Percentiles rank a stretch among this genome's conserved stretches.
Conservation (phyloP, 2,113 vertebrate species). For the Trematocara stigmaticum region DNA sequence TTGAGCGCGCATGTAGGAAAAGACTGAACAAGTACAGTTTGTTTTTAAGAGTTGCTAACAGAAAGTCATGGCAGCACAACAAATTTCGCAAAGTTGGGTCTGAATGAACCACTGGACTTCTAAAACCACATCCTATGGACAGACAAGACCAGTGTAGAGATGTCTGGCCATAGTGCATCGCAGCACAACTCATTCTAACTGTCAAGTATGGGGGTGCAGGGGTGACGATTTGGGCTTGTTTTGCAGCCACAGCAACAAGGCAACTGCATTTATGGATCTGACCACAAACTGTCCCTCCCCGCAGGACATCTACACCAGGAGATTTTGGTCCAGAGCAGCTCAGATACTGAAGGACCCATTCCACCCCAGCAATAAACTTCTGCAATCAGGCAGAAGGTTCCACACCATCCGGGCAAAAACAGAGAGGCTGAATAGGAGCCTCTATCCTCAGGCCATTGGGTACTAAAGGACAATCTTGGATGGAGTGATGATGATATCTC, state of each 20-base stretch:
- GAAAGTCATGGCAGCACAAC: neutral
- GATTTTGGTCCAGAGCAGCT: neutral
- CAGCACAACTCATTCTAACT: neutral
- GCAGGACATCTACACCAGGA: neutral
- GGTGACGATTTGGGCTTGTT: neutral
- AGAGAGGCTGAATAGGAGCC: neutral
- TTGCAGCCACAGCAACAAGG: neutral
- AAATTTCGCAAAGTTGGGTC: neutral
- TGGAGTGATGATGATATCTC: fast-evolving
- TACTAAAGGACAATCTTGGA: neutral
- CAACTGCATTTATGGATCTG: neutral
- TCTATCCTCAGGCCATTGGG: neutral
- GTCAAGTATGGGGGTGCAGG: neutral
- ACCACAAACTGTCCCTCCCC: neutral
- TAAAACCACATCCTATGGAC: neutral
- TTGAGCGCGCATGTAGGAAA: neutral
- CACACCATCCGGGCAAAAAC: neutral
- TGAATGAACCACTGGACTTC: neutral
- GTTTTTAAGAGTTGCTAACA: neutral
- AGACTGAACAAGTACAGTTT: neutral
- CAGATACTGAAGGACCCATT: neutral
- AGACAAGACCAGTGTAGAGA: neutral
- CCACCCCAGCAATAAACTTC: neutral
- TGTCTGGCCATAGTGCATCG: neutral
- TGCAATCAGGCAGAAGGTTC: neutral